Percentiles rank a stretch among this genome's conserved stretches.
Conservation (phyloP, 2,113 vertebrate species). For the Gasterosteus aculeatus region DNA sequence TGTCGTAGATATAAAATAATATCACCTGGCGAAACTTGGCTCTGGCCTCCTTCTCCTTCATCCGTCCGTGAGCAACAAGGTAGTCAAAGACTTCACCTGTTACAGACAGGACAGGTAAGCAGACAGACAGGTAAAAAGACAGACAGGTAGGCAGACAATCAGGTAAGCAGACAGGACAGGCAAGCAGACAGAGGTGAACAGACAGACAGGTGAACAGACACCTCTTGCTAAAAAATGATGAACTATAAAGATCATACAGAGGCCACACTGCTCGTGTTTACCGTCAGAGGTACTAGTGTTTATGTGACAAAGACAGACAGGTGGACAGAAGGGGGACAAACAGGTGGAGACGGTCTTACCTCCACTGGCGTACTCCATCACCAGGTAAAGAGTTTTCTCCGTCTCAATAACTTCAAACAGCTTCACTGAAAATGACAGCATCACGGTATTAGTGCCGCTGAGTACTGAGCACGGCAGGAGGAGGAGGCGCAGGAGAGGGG, state of each 20-base stretch:
- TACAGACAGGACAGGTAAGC: neutral
- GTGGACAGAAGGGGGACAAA: neutral
- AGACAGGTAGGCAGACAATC: neutral
- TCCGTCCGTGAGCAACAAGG: slow-evolving; percentile 92
- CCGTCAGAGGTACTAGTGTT: neutral
- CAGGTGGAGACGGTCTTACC: slow-evolving; percentile 23
- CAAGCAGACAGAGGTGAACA: neutral
- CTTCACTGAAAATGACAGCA: slow-evolving; percentile 46
- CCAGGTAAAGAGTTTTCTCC: slow-evolving; percentile 56
- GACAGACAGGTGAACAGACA: neutral
- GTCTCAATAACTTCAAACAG: slow-evolving; percentile 60
- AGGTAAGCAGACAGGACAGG: neutral
- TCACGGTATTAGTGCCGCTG: neutral
- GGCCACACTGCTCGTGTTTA: neutral
- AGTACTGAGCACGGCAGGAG: neutral
- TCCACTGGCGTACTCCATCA: slow-evolving; percentile 63
- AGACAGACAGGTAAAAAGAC: neutral
- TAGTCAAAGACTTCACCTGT: slow-evolving; percentile 93
- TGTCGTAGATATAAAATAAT: neutral
- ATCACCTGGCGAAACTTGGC: slow-evolving; percentile 87
- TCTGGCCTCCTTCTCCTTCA: slow-evolving; percentile 95
- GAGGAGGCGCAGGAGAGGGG: neutral
- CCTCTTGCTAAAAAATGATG: neutral
- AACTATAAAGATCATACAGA: neutral
- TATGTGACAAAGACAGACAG: neutral